phyloP scores from a whole-genome alignment of 2,113 vertebrate genomes.

The zebrafish (Danio rerio) region GRCz12tu NC_133194.1:2421001-2421500 shows the following conservation, averaged over 20 bases:
- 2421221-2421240: slow-evolving; percentile 13
- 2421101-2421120: slow-evolving; percentile 52
- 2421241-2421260: slow-evolving; percentile 50
- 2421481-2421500: background rate
- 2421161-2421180: slow-evolving; percentile 41
- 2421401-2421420: background rate
- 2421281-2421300: background rate
- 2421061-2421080: slow-evolving; percentile 69
- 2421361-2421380: background rate
- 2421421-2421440: background rate
- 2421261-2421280: slow-evolving; percentile 59
- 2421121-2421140: slow-evolving; percentile 50
- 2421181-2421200: slow-evolving; percentile 22
- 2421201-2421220: slow-evolving; percentile 13
- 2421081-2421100: slow-evolving; percentile 51
- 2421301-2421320: slow-evolving; percentile 20
- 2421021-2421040: slow-evolving; percentile 95
- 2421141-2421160: slow-evolving; percentile 54
- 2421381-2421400: background rate
- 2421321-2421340: slow-evolving; percentile 16
- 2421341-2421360: background rate
- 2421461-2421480: background rate
- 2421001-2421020: slow-evolving; percentile 97
- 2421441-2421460: background rate
- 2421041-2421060: slow-evolving; percentile 87